Percentiles rank a stretch among this genome's conserved stretches.
These are phyloP conservation scores for Trichopria drosophilae DNA, from an alignment of 2,888 invertebrate genomes.

Conservation along the genomic window DNA sequence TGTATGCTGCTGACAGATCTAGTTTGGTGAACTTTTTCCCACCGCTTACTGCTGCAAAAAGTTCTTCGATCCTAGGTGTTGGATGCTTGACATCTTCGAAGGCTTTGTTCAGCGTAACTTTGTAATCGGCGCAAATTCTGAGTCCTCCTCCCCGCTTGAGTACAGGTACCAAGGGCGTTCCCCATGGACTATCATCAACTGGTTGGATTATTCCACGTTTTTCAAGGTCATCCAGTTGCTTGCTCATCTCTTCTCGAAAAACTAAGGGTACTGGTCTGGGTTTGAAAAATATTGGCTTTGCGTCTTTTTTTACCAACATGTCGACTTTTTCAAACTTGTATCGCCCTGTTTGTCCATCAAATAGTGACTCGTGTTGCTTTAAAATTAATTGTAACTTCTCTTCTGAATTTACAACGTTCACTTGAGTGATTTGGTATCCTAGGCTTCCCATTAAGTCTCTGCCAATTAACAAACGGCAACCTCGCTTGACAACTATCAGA, in stretches of 20 bases:
- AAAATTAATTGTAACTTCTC: conserved; percentile 3
- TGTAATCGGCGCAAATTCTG: conserved; percentile 40
- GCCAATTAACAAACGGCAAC: conserved; percentile 25
- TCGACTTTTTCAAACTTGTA: neutral
- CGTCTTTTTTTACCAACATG: neutral
- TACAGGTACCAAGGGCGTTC: conserved; percentile 3
- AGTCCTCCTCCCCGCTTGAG: conserved; percentile 2
- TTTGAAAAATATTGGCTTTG: neutral
- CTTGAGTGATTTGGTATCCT: conserved; percentile 18
- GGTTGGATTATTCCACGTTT: neutral
- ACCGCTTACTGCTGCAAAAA: conserved; percentile 37
- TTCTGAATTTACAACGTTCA: conserved; percentile 9
- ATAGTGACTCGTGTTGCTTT: conserved; percentile 8
- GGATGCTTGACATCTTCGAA: conserved; percentile 41
- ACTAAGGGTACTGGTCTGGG: too few species aligned
- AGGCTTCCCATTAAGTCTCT: conserved; percentile 31
- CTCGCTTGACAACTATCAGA: conserved; percentile 27
- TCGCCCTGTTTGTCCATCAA: conserved; percentile 1
- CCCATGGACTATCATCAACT: neutral
- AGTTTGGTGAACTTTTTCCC: conserved; percentile 36
- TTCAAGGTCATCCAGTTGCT: neutral
- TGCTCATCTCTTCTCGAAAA: neutral
- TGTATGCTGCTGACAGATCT: conserved; percentile 47
- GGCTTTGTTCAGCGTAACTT: conserved; percentile 41
- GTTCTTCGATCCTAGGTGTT: conserved; percentile 42